phyloP scores from a whole-genome alignment of 2,888 invertebrate species.

The Stegophylla sp. region DNA sequence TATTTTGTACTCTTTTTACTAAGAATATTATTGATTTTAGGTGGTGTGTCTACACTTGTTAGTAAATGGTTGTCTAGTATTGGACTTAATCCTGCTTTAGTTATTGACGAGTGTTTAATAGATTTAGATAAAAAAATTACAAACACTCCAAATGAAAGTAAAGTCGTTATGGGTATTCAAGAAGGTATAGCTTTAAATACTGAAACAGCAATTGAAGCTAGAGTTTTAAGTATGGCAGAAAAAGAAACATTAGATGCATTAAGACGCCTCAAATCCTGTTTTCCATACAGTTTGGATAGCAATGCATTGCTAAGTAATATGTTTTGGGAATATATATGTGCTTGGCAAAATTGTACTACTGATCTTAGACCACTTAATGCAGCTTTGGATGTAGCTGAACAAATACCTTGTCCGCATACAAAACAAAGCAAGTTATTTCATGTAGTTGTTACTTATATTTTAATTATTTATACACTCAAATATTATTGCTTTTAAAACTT shows the following conservation, averaged over 20 bases:
- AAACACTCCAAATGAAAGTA: constrained; percentile 17
- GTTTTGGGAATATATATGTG: constrained; percentile 88
- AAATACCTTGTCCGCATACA: constrained; percentile 73
- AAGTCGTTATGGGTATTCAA: constrained; percentile 58
- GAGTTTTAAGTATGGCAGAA: constrained; percentile 60
- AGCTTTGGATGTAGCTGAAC: constrained; percentile 74
- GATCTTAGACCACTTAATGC: constrained; percentile 73
- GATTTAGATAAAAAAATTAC: constrained; percentile 2
- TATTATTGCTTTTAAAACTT: too few relatives aligned
- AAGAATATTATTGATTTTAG: constrained; percentile 64
- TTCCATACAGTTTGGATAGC: constrained; percentile 84
- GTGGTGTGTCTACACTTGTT: constrained; percentile 87
- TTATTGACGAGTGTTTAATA: constrained; percentile 63
- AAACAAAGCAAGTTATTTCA: constrained; percentile 68
- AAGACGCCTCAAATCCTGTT: constrained; percentile 75
- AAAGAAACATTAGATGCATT: constrained; percentile 68
- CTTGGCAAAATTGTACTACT: constrained; percentile 82
- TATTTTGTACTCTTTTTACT: not conserved
- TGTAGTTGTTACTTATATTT: not conserved
- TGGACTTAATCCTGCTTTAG: constrained; percentile 72
- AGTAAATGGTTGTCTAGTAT: constrained; percentile 84
- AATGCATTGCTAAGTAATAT: constrained; percentile 83
- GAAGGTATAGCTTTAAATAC: constrained; percentile 63
- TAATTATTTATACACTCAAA: not conserved
- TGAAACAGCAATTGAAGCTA: constrained; percentile 62